These are phyloP conservation scores for Cyaniris semiargus DNA, from an alignment of 2,888 invertebrate species.

Conservation along the genomic window DNA sequence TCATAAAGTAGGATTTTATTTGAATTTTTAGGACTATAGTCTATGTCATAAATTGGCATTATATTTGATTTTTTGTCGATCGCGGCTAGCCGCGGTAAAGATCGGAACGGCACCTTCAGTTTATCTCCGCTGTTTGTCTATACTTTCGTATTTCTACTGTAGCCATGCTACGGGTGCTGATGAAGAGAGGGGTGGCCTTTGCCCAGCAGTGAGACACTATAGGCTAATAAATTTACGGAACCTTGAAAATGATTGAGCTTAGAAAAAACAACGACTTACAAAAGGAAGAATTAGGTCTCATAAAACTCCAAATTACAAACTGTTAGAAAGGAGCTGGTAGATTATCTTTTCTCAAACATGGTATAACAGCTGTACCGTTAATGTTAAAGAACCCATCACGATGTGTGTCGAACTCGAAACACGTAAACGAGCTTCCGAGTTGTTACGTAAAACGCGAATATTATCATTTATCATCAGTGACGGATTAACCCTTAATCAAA, in stretches of 20 bases:
- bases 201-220: too few relatives aligned
- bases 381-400: background rate
- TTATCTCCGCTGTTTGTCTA: too few relatives aligned
- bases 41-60: too few relatives aligned
- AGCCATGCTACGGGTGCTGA: too few relatives aligned
- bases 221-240: background rate
- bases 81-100: too few relatives aligned
- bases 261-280: background rate
- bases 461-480: background rate
- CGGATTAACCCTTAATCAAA: too few relatives aligned
- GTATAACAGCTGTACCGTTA: slow-evolving; percentile 12
- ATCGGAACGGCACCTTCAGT: too few relatives aligned
- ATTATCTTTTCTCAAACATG: background rate
- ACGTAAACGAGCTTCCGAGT: background rate
- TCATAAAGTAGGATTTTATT: too few relatives aligned
- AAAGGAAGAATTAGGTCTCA: background rate
- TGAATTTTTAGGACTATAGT: too few relatives aligned
- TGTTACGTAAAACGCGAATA: background rate
- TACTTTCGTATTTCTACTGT: too few relatives aligned
- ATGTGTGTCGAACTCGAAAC: slow-evolving; percentile 22
- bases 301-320: background rate
- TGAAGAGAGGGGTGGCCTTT: too few relatives aligned
- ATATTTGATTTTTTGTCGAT: too few relatives aligned
- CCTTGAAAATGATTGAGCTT: background rate
- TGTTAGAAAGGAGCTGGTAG: background rate